A percentile compares a stretch with the other conserved stretches of the same genome.
These are phyloP conservation scores for Plebejus argus DNA, from an alignment of 2,888 invertebrate genomes.

Conservation along the genomic window DNA sequence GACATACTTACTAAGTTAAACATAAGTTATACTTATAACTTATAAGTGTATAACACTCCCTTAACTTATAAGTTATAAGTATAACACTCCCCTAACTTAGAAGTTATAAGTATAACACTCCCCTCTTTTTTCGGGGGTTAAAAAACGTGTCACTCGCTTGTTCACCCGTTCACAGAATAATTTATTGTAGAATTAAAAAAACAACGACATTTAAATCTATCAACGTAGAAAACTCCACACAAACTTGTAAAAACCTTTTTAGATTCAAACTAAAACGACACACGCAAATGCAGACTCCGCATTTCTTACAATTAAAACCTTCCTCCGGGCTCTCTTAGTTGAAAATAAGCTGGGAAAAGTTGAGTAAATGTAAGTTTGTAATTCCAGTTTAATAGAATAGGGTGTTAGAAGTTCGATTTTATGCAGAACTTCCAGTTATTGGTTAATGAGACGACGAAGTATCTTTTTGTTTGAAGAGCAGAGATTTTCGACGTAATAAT, in stretches of 20 bases:
- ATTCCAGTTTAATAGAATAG: background rate
- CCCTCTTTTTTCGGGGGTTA: too few species aligned
- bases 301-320: slow-evolving; percentile 28
- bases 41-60: too few species aligned
- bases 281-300: background rate
- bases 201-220: background rate
- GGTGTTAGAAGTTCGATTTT: slow-evolving; percentile 5
- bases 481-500: background rate
- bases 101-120: too few species aligned
- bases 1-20: too few species aligned
- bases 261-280: slow-evolving; percentile 3
- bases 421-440: slow-evolving; percentile 16
- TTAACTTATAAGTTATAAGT: too few species aligned
- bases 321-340: slow-evolving; percentile 12
- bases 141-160: too few species aligned
- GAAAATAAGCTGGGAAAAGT: slow-evolving; percentile 23
- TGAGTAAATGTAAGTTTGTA: slow-evolving; percentile 15
- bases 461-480: background rate
- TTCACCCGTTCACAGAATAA: too few species aligned
- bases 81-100: too few species aligned
- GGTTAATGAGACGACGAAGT: background rate
- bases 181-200: background rate
- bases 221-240: background rate
- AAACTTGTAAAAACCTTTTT: background rate
- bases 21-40: too few species aligned